Evolutionary conservation across 2,113 vertebrate genomes (phyloP), one percentile per base, ranked within the genome.

Genomic region (Aegithalos caudatus): DNA sequence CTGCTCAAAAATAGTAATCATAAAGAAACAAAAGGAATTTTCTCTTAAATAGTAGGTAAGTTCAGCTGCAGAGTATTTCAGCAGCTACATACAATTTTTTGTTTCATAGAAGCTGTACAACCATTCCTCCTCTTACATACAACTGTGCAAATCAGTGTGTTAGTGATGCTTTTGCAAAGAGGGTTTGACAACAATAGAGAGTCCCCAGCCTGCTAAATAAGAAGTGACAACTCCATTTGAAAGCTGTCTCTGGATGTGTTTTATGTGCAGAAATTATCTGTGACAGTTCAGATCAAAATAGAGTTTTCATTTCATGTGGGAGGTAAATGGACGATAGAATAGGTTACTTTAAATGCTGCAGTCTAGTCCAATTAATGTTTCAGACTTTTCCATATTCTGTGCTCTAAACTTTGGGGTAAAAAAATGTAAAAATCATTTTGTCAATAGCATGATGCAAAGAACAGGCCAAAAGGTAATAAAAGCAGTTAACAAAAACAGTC

Each of bases 161-260:
- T 97, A 98, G 97, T 84, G 97, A 98, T 95, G 97, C 97, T 97
- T 98, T 97, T 74, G 84, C 96, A 98, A 98, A 98, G 96, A 95
- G 94, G 97, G 96, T 98, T 98, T 98, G 98, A 98, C 98, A 98
- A 98, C 98, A 98, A 98, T 97, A 97, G 97, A 98, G 97, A 96
- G 95, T 97, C 96, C 97, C 96, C 81, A 97, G 97, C 96, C 97
- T 97, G 98, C 97, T 97, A 99, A 99, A 99, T 98, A 98, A 98
- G 98, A 99, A 98, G 98, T 98, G 99, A 99, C 99, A 98, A 98
- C 95, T 98, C 97, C 97, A 98, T 98, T 98, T 97, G 97, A 98
- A 98, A 98, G 92, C 96, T 97, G 96, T 98, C 97, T 97, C 96
- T 96, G 95, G 94, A 97, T 97, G 94, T 97, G 97, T 97, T 97